A percentile compares a stretch with the other conserved stretches of the same genome.
Conservation (phyloP, 2,797 vertebrate species). For the Spinus pinus region DNA sequence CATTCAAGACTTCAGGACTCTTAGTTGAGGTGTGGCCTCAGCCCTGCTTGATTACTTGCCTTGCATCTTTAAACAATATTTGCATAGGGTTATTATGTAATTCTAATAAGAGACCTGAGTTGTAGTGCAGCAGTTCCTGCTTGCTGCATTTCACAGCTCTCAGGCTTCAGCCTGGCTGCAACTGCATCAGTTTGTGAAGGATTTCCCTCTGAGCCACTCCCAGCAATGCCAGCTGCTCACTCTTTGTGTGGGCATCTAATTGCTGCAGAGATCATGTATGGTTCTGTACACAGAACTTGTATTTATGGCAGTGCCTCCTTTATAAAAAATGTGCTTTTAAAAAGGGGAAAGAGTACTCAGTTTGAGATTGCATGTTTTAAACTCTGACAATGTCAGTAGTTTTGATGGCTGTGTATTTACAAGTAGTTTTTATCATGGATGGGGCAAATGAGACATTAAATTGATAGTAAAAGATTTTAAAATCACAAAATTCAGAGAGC, state of each 20-base stretch:
- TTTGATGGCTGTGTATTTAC: background rate
- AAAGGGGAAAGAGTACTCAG: background rate
- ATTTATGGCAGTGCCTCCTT: background rate
- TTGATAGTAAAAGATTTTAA: no score
- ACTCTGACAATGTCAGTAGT: background rate
- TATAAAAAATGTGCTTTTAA: background rate
- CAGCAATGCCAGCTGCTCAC: background rate
- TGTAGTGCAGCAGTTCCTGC: background rate
- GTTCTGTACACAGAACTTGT: background rate
- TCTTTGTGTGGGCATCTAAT: background rate
- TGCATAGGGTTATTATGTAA: background rate
- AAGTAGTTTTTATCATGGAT: background rate
- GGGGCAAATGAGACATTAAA: background rate
- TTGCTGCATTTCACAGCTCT: background rate
- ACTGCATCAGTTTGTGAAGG: background rate
- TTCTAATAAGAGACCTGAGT: background rate
- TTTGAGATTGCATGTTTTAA: background rate
- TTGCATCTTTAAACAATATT: background rate
- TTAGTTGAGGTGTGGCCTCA: background rate
- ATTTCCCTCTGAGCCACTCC: background rate
- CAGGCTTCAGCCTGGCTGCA: background rate
- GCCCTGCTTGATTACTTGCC: background rate
- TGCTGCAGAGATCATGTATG: background rate
- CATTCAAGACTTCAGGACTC: background rate
- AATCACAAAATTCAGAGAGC: no score